A percentile compares a stretch with the other conserved stretches of the same genome.
Conservation (phyloP, 2,888 invertebrate genomes). For the Trissoscelio sp. region DNA sequence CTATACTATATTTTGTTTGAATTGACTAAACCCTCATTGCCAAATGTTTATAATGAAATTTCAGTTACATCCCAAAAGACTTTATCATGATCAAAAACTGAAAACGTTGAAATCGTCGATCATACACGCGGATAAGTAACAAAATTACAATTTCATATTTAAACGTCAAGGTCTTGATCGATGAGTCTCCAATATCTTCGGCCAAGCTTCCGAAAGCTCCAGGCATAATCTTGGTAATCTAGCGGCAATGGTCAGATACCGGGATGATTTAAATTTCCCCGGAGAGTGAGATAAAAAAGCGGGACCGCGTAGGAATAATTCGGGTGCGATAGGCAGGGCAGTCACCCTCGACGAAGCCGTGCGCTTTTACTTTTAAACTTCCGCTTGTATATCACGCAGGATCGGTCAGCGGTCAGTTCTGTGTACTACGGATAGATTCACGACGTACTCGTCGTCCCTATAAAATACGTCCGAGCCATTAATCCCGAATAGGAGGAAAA, state of each 20-base stretch:
- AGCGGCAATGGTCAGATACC: constrained; percentile 50
- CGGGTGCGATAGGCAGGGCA: constrained; percentile 36
- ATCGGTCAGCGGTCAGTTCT: constrained; percentile 81
- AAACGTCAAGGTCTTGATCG: constrained; percentile 48
- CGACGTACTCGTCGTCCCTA: constrained; percentile 75
- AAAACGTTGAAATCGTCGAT: constrained; percentile 3
- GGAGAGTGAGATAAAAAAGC: constrained; percentile 65
- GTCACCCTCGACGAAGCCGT: constrained; percentile 51
- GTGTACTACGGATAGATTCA: constrained; percentile 72
- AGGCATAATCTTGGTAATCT: constrained; percentile 63
- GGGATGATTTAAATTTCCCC: constrained; percentile 78
- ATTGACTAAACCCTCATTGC: too few relatives aligned
- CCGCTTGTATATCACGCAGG: constrained; percentile 79
- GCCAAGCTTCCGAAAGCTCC: constrained; percentile 2
- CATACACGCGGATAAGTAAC: neutral
- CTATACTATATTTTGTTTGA: too few relatives aligned
- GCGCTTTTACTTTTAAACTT: constrained; percentile 81
- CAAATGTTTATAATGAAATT: too few relatives aligned
- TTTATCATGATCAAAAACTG: neutral
- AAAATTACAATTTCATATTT: constrained; percentile 45
- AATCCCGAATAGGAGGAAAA: constrained; percentile 83
- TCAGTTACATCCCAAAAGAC: neutral
- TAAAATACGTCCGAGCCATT: constrained; percentile 83
- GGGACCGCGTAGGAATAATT: constrained; percentile 59
- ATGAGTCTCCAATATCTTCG: constrained; percentile 45